Conservation (phyloP, 2,888 invertebrate species). For the Tanypteryx hageni region DNA sequence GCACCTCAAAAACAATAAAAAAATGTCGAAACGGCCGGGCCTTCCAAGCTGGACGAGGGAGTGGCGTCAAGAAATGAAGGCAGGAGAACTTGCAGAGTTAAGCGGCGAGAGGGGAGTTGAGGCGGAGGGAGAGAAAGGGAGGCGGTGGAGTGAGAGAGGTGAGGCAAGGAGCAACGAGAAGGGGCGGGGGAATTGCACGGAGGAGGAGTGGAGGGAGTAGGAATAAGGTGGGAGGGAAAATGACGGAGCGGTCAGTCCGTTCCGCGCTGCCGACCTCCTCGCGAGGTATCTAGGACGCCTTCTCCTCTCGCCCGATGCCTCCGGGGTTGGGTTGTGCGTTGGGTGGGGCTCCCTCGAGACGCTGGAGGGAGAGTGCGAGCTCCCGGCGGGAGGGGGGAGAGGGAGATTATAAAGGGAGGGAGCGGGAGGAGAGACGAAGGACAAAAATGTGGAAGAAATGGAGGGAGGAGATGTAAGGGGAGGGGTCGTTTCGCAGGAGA, state of each 20-base stretch:
- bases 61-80: not conserved
- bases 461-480: not conserved
- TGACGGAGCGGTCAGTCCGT: constrained; percentile 1
- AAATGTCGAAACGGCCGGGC: no score
- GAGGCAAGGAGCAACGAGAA: not conserved
- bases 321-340: not conserved
- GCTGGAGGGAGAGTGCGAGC: not conserved
- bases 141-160: not conserved
- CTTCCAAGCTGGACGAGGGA: not conserved
- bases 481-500: not conserved
- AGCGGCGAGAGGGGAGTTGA: not conserved
- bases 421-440: not conserved
- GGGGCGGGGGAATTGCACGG: not conserved
- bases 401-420: not conserved
- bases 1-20: no score
- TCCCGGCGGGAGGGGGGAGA: no score
- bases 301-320: not conserved
- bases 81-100: not conserved
- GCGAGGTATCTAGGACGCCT: constrained; percentile 28
- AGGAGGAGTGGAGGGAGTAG: not conserved
- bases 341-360: not conserved
- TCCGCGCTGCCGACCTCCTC: constrained; percentile 32
- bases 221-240: not conserved
- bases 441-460: not conserved
- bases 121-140: not conserved